Evolutionary conservation across 1,140 invertebrate genomes (phyloP), one percentile per base, ranked within the genome.

Genomic region (Macrobrachium nipponense): DNA sequence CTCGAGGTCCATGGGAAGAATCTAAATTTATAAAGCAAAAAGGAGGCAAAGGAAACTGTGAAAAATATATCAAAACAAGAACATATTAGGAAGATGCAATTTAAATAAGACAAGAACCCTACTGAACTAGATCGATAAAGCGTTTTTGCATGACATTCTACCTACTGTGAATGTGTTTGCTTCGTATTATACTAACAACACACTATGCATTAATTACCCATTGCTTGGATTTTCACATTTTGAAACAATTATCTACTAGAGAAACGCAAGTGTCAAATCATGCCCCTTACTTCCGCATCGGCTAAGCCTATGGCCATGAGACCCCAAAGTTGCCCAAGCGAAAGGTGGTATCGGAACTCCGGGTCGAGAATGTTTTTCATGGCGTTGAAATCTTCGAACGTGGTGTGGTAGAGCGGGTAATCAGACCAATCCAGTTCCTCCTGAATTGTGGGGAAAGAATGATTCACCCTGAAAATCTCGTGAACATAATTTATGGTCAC

Each of bases 401-500:
- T 88, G 6, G 90, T 90, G 84, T 91, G 90, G 78, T 90, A 90
- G 6, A 91, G 82, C 15, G 91, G 90, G 87, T 90, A 91, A 58
- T 89, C 89, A 18, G 82, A 82, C 76, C 88, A 79, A 59, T 81
- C 58, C 68, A 86, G 89, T 60, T 88, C 82, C 0, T 83, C 80
- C 87, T 87, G 75, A 12, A 62, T 58, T 27, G 23, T 12, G 44
- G 20, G 7, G 43, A 15, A 68, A 44, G 79, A 61, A 17, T 7
- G 17, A 23, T 36, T 27, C 23, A 80, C n/a, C 3, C n/a, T 14
- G 23, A 78, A 2, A 36, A 36, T 36, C 27, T 36, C 27, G 27
- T 36, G 27, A 36, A 36, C 27, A 36, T 4, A 36, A n/a, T n/a
- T n/a, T 36, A 36, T 36, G 27, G 27, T 4, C 27, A 36, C 4